Base-by-base conservation (phyloP, 2,888 invertebrate genomes). In the Tryphoninae sp. region DNA sequence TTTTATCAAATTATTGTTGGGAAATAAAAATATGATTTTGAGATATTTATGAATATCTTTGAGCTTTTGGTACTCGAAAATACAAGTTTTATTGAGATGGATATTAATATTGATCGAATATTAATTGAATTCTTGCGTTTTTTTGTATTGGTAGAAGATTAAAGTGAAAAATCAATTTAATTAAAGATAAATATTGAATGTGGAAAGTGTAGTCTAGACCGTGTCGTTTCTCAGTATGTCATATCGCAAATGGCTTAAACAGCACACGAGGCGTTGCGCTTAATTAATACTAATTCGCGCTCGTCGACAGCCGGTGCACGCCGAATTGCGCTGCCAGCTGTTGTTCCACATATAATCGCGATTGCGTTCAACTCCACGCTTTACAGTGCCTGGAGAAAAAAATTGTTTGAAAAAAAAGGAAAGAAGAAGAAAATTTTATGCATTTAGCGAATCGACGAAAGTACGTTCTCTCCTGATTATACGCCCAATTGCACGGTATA, bases 251-350 rank as follows among this genome's bases (percentile, higher is more conserved):
- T 73, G 64, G 42, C 61, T 62, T 49, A 64, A 80, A 76, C 68
- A 67, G 51, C 64, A 58, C 75, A 65, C 55, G 55, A 68, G 73
- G 72, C 76, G 76, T 76, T 77, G 68, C 62, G 68, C 68, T 82
- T 80, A 80, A 82, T 82, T 82, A 69, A 80, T 82, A 82, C 65
- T 80, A 80, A 82, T 82, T 80, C 65, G 49, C 79, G 58, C 62
- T 76, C 61, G 64, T 71, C 77, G 55, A 69, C 82, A 69, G 80
- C 62, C 64, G 80, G 72, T 58, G 68, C 69, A 77, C 64, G 58
- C 13, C 61, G 77, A 73, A 73, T 80, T 77, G 53, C 76, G 22
- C 65, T 53, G 51, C 80, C 82, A 82, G 82, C 80, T 82, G 76
- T 69, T 59, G 74, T 53, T 69, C 40, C 69, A 75, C 51, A 64